Evolutionary conservation across 2,113 vertebrate genomes (phyloP).

Genomic region (Mastomys coucha): DNA sequence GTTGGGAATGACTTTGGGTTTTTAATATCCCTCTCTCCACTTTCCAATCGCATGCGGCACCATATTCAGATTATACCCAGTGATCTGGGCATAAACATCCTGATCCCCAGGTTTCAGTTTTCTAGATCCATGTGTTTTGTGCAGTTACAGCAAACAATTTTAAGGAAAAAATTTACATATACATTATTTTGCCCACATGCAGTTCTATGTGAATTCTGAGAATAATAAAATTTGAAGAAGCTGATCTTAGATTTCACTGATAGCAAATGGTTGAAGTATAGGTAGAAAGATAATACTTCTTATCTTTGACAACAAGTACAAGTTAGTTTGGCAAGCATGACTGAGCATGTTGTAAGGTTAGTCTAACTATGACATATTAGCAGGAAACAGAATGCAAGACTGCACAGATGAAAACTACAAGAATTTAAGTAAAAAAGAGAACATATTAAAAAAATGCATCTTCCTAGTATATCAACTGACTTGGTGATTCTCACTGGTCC

Average conservation of each 20-base stretch:
- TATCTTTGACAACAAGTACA: background rate
- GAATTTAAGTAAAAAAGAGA: background rate
- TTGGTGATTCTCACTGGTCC: constrained; percentile 24
- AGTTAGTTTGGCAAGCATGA: background rate
- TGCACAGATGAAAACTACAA: background rate
- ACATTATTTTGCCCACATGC: background rate
- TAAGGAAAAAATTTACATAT: background rate
- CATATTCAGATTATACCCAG: background rate
- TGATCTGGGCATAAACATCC: background rate
- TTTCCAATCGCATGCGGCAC: background rate
- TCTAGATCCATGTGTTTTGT: background rate
- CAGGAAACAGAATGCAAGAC: background rate
- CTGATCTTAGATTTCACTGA: background rate
- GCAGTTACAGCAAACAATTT: background rate
- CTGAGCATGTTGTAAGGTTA: background rate
- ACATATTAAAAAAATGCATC: background rate
- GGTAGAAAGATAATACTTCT: background rate
- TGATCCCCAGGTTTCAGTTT: too few relatives aligned
- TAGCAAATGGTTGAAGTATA: background rate
- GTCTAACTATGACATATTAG: background rate
- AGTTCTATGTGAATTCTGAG: background rate
- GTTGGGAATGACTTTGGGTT: background rate
- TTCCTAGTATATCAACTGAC: background rate
- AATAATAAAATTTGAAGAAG: background rate
- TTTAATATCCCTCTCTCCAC: background rate